These are phyloP conservation scores for Chloroclystis v-ata DNA, from an alignment of 2,888 invertebrate genomes.

Conservation along the genomic window DNA sequence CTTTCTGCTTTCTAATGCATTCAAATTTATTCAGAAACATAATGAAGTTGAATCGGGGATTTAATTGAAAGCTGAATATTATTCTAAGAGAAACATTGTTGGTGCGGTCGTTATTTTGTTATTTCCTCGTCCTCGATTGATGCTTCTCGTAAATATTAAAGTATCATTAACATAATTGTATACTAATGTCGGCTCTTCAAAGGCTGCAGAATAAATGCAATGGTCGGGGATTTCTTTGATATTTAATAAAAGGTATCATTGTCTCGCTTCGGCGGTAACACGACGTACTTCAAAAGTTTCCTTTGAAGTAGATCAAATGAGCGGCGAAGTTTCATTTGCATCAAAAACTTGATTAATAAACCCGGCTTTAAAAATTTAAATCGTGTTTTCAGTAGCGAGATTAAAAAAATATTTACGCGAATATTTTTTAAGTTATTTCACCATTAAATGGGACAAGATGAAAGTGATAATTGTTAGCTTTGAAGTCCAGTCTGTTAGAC, in stretches of 20 bases:
- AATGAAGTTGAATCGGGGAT: neutral
- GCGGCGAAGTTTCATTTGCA: slow-evolving; percentile 53
- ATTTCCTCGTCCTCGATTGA: slow-evolving; percentile 4
- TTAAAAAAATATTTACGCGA: slow-evolving; percentile 53
- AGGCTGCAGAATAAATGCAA: slow-evolving; percentile 37
- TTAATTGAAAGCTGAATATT: slow-evolving; percentile 1
- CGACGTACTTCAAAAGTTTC: slow-evolving; percentile 59
- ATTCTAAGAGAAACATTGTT: slow-evolving; percentile 2
- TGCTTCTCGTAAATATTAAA: slow-evolving; percentile 15
- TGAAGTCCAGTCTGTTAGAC: slow-evolving; percentile 49
- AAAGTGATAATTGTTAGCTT: slow-evolving; percentile 39
- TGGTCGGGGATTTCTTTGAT: slow-evolving; percentile 58
- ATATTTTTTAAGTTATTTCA: slow-evolving; percentile 51
- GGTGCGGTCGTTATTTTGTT: neutral
- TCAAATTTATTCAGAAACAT: neutral
- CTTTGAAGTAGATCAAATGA: slow-evolving; percentile 69
- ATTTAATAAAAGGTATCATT: slow-evolving; percentile 67
- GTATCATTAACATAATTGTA: slow-evolving; percentile 18
- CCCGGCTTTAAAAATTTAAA: slow-evolving; percentile 44
- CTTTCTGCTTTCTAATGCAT: neutral
- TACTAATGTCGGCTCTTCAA: slow-evolving; percentile 24
- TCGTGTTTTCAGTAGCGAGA: slow-evolving; percentile 36
- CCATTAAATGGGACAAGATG: slow-evolving; percentile 35
- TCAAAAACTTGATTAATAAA: slow-evolving; percentile 58
- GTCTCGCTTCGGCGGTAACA: slow-evolving; percentile 50